Evolutionary conservation across 1,140 invertebrate genomes (phyloP).

Genomic region (Micrasema longulum): DNA sequence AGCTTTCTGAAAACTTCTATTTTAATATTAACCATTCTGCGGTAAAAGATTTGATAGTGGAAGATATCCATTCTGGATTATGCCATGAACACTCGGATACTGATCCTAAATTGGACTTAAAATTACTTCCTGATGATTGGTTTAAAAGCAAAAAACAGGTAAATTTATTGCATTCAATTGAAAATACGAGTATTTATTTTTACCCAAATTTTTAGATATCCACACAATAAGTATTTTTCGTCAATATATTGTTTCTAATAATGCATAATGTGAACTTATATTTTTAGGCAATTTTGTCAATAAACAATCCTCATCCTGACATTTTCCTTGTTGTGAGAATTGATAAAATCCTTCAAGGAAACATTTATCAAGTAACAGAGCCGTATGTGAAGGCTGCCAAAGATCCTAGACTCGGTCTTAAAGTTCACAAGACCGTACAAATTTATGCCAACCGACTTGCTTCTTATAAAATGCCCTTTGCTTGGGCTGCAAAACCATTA

Average conservation of each 20-base stretch:
- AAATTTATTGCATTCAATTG: too few species aligned
- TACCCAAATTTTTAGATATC: too few species aligned
- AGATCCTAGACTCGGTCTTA: constrained; percentile 81
- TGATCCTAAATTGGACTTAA: constrained; percentile 66
- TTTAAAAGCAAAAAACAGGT: constrained; percentile 66
- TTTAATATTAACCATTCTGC: constrained; percentile 86
- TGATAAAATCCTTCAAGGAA: constrained; percentile 93
- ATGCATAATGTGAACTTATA: constrained; percentile 11
- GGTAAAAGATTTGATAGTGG: constrained; percentile 67
- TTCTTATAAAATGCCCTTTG: constrained; percentile 95
- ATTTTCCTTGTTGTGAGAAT: constrained; percentile 91
- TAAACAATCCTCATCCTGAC: constrained; percentile 87
- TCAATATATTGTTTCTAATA: constrained; percentile 2
- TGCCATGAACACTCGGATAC: constrained; percentile 65
- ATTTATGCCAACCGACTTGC: constrained; percentile 86
- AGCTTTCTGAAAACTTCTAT: constrained; percentile 94
- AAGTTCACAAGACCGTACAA: constrained; percentile 86
- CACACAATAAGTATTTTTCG: not conserved
- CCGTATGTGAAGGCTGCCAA: constrained; percentile 86
- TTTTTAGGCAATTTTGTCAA: constrained; percentile 83
- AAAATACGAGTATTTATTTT: too few species aligned
- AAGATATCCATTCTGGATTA: constrained; percentile 62
- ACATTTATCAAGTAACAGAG: constrained; percentile 86
- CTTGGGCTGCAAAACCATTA: constrained; percentile 90
- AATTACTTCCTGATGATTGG: constrained; percentile 65